phyloP scores from a whole-genome alignment of 2,113 vertebrate species.

The Felis chaus region DNA sequence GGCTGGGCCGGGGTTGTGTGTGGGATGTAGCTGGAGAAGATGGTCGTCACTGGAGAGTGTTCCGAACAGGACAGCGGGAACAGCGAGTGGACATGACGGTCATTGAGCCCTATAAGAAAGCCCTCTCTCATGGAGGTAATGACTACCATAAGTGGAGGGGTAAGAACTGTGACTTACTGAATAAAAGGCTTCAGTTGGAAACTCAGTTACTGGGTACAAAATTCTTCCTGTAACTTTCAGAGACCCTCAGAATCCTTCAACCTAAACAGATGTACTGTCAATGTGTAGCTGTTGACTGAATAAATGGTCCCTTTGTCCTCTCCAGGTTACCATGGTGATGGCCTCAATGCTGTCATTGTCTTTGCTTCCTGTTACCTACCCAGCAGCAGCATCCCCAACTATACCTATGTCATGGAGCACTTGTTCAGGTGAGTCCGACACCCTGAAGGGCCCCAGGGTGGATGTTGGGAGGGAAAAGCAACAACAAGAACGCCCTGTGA shows the following conservation, averaged over 20 bases:
- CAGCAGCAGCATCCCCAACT: slow-evolving; percentile 85
- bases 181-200: background rate
- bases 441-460: background rate
- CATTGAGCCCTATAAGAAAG: slow-evolving; percentile 89
- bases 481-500: background rate
- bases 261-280: background rate
- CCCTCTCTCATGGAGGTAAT: slow-evolving; percentile 90
- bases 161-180: background rate
- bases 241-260: background rate
- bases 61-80: slow-evolving; percentile 82
- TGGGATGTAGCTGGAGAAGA: slow-evolving; percentile 84
- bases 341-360: slow-evolving; percentile 88
- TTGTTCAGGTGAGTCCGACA: slow-evolving; percentile 87
- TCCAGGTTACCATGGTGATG: slow-evolving; percentile 89
- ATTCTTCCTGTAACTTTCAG: background rate
- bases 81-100: slow-evolving; percentile 88
- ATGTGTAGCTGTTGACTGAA: background rate
- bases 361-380: slow-evolving; percentile 91
- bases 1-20: slow-evolving; percentile 77
- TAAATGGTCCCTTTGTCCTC: background rate
- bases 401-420: slow-evolving; percentile 92
- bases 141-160: fast-evolving
- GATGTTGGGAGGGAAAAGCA: background rate
- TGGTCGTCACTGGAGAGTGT: slow-evolving; percentile 87
- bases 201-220: background rate